Evolutionary conservation across 2,797 vertebrate species (phyloP).

Genomic region (Anas capensis): DNA sequence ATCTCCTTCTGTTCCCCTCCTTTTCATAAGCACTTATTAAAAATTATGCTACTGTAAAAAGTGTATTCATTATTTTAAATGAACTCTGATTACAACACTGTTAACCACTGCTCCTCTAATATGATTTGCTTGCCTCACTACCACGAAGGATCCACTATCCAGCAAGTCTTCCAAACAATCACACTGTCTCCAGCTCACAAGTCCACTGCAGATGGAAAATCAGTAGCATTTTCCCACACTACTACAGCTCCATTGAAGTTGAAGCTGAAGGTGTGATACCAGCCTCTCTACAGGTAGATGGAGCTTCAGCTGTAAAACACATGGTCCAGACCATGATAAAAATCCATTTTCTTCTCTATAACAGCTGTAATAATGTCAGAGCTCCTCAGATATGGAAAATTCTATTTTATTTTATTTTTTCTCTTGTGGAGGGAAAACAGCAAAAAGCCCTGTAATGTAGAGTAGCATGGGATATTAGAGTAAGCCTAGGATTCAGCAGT

Average conservation of each 20-base stretch:
- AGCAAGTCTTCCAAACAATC: neutral
- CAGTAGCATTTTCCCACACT: neutral
- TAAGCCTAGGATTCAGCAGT: neutral
- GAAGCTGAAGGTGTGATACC: neutral
- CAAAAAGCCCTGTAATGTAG: rapidly evolving
- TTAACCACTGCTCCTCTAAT: neutral
- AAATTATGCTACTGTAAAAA: neutral
- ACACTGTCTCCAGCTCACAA: neutral
- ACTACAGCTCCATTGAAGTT: neutral
- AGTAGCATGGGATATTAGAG: neutral
- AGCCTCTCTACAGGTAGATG: neutral
- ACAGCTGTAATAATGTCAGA: neutral
- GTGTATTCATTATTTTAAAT: neutral
- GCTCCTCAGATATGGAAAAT: neutral
- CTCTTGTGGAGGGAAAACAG: neutral
- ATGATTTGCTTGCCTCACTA: neutral
- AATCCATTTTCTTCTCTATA: neutral
- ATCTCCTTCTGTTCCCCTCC: neutral
- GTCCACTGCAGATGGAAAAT: neutral
- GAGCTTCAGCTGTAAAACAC: neutral
- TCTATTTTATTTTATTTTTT: neutral
- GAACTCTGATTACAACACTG: neutral
- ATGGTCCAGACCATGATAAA: neutral
- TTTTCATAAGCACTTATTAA: neutral
- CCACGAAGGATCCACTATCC: neutral